phyloP scores from a whole-genome alignment of 2,113 vertebrate species.

The Nyctibius bracteatus region DNA sequence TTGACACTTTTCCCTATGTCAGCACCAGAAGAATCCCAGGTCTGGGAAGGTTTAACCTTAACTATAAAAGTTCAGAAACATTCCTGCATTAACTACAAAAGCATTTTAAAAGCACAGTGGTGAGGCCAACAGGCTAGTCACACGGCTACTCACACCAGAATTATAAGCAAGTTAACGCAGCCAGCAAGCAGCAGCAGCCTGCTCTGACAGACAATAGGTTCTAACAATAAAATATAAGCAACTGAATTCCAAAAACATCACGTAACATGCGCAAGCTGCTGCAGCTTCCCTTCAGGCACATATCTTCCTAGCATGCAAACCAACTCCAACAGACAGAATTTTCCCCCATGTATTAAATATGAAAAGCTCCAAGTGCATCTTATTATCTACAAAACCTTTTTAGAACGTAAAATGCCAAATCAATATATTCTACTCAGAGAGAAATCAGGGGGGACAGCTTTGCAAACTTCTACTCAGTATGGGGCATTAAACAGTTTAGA shows the following conservation, averaged over 20 bases:
- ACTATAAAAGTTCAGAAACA: neutral
- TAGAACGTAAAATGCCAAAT: neutral
- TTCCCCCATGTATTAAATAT: neutral
- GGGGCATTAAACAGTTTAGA: neutral
- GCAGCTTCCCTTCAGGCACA: constrained; percentile 2
- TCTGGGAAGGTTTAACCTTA: neutral
- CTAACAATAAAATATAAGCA: neutral
- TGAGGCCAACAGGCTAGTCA: neutral
- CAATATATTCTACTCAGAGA: neutral
- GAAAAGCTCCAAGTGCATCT: neutral
- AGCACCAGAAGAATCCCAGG: neutral
- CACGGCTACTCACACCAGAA: neutral
- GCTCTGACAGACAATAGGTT: neutral
- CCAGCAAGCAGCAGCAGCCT: constrained; percentile 21
- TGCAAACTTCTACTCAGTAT: neutral
- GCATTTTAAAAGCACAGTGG: neutral
- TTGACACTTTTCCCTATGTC: neutral
- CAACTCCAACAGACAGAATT: neutral
- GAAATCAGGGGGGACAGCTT: neutral
- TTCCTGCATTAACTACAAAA: neutral
- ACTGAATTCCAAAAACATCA: neutral
- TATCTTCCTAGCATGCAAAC: neutral
- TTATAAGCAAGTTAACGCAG: neutral
- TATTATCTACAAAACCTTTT: neutral
- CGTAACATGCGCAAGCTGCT: neutral